Conservation (phyloP, 2,888 invertebrate species). For the Lochmaea crataegi region DNA sequence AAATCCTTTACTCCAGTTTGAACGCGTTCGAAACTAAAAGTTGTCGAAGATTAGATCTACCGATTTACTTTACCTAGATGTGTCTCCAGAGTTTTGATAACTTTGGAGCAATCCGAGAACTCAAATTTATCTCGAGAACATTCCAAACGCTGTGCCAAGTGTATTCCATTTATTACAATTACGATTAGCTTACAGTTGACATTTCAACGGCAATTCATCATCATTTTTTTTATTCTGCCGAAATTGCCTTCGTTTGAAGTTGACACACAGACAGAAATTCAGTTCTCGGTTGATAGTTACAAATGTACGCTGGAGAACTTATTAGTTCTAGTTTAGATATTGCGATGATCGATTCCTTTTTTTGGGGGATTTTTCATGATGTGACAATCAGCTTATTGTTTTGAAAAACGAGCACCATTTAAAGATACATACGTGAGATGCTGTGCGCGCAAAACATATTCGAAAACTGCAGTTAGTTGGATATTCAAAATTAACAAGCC, state of each 20-base stretch:
- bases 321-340: too few relatives aligned
- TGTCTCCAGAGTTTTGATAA: slow-evolving; percentile 35
- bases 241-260: slow-evolving; percentile 31
- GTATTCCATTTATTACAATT: slow-evolving; percentile 41
- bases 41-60: slow-evolving; percentile 33
- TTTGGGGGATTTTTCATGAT: too few relatives aligned
- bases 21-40: slow-evolving; percentile 17
- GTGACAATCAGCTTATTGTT: too few relatives aligned
- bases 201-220: slow-evolving; percentile 37
- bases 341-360: too few relatives aligned
- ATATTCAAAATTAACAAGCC: too few relatives aligned
- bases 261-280: slow-evolving; percentile 27
- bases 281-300: slow-evolving; percentile 25
- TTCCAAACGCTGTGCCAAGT: slow-evolving; percentile 24
- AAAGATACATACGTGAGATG: too few relatives aligned
- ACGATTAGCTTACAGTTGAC: slow-evolving; percentile 38
- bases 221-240: slow-evolving; percentile 30
- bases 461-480: too few relatives aligned
- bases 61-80: slow-evolving; percentile 33
- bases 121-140: slow-evolving; percentile 34
- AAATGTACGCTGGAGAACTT: slow-evolving; percentile 6
- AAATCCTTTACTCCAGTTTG: neutral
- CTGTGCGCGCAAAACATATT: too few relatives aligned
- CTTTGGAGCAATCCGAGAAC: slow-evolving; percentile 33
- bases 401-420: too few relatives aligned